Evolutionary conservation across 2,888 invertebrate genomes (phyloP).

Genomic region (Idaea aversata): DNA sequence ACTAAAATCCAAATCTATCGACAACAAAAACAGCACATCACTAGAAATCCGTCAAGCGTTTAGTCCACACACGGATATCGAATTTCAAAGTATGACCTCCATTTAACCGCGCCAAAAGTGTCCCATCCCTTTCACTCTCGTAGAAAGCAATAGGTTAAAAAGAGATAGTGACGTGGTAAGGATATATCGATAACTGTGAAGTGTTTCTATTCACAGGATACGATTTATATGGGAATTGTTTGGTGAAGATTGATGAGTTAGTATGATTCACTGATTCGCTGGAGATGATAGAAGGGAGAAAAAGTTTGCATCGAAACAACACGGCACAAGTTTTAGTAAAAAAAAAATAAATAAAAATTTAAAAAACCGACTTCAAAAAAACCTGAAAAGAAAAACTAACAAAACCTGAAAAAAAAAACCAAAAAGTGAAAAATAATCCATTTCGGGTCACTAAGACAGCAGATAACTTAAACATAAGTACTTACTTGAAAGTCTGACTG

Average conservation of each 20-base stretch:
- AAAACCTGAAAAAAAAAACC: too few relatives aligned
- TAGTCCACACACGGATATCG: slow-evolving; percentile 62
- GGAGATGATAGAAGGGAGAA: too few relatives aligned
- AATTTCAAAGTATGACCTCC: slow-evolving; percentile 58
- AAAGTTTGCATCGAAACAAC: too few relatives aligned
- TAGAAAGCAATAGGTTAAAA: slow-evolving; percentile 19
- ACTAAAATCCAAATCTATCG: background rate
- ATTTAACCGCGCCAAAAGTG: slow-evolving; percentile 17
- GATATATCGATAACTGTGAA: slow-evolving; percentile 66
- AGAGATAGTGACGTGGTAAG: slow-evolving; percentile 43
- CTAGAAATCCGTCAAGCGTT: slow-evolving; percentile 42
- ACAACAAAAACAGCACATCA: slow-evolving; percentile 26
- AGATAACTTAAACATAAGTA: too few relatives aligned
- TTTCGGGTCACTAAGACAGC: too few relatives aligned
- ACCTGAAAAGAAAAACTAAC: too few relatives aligned
- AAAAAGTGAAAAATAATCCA: too few relatives aligned
- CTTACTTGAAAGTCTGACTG: too few relatives aligned
- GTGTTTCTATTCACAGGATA: slow-evolving; percentile 50
- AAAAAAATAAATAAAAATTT: too few relatives aligned
- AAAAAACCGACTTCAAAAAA: too few relatives aligned
- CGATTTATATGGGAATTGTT: background rate
- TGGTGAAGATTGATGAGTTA: background rate
- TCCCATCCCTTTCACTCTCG: background rate
- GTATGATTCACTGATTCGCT: too few relatives aligned
- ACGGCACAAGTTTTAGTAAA: too few relatives aligned